Evolutionary conservation across 2,113 vertebrate genomes (phyloP).

Genomic region (Pelodiscus sinensis): DNA sequence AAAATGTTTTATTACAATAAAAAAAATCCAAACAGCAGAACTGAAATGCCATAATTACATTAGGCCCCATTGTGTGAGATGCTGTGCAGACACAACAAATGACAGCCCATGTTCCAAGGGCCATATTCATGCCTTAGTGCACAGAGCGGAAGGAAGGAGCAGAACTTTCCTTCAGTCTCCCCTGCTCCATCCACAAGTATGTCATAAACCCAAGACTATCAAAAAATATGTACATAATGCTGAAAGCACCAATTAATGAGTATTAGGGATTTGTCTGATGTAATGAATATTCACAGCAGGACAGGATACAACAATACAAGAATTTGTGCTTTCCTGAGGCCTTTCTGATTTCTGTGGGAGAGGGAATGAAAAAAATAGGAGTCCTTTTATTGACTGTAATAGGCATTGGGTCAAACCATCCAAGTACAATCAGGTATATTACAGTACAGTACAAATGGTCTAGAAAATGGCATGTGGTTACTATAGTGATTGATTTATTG

Average conservation of each 20-base stretch:
- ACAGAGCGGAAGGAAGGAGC: too few relatives aligned
- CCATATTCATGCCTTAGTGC: background rate
- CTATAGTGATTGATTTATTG: background rate
- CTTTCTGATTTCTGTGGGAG: background rate
- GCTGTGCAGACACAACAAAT: background rate
- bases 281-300: background rate
- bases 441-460: background rate
- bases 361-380: constrained; percentile 24
- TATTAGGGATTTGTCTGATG: background rate
- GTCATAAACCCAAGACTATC: background rate
- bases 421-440: background rate
- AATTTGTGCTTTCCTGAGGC: background rate
- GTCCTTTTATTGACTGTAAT: constrained; percentile 12
- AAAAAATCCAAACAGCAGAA: background rate
- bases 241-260: background rate
- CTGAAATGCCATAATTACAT: background rate
- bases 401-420: background rate
- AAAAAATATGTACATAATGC: background rate
- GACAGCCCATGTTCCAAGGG: background rate
- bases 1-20: background rate
- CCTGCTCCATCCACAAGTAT: background rate
- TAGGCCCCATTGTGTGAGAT: background rate
- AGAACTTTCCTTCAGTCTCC: too few relatives aligned
- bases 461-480: background rate
- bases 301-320: background rate